Percentiles rank a stretch among this genome's conserved stretches.
phyloP scores from a whole-genome alignment of 2,797 vertebrate genomes.

The Onychomys leucogaster region DNA sequence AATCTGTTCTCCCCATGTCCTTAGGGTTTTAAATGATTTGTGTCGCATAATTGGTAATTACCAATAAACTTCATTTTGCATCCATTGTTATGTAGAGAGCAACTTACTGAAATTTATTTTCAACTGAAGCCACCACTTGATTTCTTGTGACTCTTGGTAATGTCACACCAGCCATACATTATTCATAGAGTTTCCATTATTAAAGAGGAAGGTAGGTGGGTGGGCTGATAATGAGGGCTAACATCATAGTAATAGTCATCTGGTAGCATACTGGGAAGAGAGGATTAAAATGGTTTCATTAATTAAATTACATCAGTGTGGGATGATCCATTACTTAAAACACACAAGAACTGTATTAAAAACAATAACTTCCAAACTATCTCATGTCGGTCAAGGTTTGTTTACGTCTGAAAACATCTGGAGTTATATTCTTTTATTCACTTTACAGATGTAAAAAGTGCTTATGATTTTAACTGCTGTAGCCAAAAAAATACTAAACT shows the following conservation, averaged over 20 bases:
- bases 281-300: constrained; percentile 68
- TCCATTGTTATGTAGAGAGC: constrained; percentile 86
- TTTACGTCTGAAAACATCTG: constrained; percentile 74
- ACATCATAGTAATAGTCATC: constrained; percentile 60
- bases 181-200: constrained; percentile 83
- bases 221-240: constrained; percentile 77
- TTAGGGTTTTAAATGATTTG: constrained; percentile 78
- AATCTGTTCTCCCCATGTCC: constrained; percentile 79
- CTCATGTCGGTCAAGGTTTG: background rate
- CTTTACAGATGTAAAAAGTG: constrained; percentile 64
- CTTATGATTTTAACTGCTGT: constrained; percentile 69
- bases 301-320: constrained; percentile 76
- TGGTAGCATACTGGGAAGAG: constrained; percentile 36
- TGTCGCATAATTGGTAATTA: constrained; percentile 91
- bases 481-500: constrained; percentile 64
- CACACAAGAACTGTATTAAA: constrained; percentile 74
- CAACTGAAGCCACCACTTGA: constrained; percentile 86
- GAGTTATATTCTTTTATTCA: constrained; percentile 75
- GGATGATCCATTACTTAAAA: constrained; percentile 60
- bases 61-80: constrained; percentile 86
- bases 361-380: constrained; percentile 67
- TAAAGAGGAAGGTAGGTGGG: constrained; percentile 79
- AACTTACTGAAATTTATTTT: constrained; percentile 91
- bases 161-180: constrained; percentile 85
- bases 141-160: constrained; percentile 89